Conservation (phyloP, 2,113 vertebrate genomes). For the Corydoras maculifer region DNA sequence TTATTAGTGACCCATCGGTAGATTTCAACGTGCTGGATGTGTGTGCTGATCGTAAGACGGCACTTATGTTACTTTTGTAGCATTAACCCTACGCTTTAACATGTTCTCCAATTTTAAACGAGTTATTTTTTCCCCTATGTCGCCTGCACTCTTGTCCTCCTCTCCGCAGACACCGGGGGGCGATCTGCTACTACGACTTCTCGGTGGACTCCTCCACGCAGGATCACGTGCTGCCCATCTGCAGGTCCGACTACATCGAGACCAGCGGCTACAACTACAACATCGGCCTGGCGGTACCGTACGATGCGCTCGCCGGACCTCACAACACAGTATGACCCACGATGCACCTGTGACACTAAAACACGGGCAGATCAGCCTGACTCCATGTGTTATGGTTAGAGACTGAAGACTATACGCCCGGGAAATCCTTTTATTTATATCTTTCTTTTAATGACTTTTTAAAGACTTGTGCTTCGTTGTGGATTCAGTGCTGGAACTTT, state of each 20-base stretch:
- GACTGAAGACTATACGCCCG: not conserved
- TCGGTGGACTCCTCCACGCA: conserved; percentile 67
- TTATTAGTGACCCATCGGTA: too few relatives aligned
- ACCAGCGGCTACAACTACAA: conserved; percentile 77
- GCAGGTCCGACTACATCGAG: conserved; percentile 72
- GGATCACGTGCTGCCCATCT: conserved; percentile 80
- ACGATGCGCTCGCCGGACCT: conserved; percentile 53
- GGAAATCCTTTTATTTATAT: not conserved
- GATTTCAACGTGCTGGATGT: too few relatives aligned
- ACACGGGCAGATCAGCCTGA: too few relatives aligned
- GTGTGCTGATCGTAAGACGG: too few relatives aligned
- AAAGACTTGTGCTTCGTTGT: too few relatives aligned
- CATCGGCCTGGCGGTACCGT: conserved; percentile 78
- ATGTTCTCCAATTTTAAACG: too few relatives aligned
- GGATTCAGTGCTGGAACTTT: not conserved
- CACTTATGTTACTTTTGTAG: too few relatives aligned
- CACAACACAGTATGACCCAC: not conserved
- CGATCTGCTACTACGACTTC: conserved; percentile 85
- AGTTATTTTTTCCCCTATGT: too few relatives aligned
- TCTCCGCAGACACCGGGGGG: conserved; percentile 73
- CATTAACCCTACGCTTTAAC: too few relatives aligned
- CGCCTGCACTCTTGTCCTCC: not conserved
- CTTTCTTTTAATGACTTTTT: too few relatives aligned
- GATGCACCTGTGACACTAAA: not conserved
- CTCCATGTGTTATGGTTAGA: too few relatives aligned